Percentiles rank a stretch among this genome's conserved stretches.
Conservation (phyloP, 2,888 invertebrate genomes). For the Cacoxenus indagator region DNA sequence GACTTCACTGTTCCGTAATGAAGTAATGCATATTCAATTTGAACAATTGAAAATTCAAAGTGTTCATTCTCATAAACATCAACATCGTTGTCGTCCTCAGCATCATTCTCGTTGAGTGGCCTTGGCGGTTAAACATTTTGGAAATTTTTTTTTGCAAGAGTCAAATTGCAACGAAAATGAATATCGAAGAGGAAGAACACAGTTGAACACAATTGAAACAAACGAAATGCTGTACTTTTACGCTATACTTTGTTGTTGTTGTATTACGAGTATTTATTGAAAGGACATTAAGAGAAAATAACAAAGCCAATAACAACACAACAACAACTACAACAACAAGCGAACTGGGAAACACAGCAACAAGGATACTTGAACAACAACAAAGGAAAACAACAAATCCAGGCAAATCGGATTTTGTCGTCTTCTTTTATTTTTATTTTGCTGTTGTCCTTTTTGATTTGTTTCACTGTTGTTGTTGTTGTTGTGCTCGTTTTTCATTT, state of each 20-base stretch:
- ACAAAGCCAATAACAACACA: constrained; percentile 28
- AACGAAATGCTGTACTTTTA: constrained; percentile 26
- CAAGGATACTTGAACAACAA: constrained; percentile 54
- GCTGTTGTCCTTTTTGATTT: constrained; percentile 20
- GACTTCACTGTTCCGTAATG: too few species aligned
- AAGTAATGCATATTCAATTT: constrained; percentile 21
- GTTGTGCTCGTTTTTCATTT: constrained; percentile 24
- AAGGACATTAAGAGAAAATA: constrained; percentile 59
- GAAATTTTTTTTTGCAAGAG: constrained; percentile 30
- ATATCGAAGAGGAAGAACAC: constrained; percentile 65
- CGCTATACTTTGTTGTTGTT: background rate
- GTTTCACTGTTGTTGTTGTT: constrained; percentile 24
- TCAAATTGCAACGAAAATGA: constrained; percentile 51
- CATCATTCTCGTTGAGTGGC: constrained; percentile 34
- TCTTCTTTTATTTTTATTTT: constrained; percentile 49
- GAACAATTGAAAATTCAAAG: background rate
- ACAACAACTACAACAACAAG: constrained; percentile 37
- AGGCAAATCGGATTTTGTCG: constrained; percentile 69
- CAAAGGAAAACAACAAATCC: constrained; percentile 65
- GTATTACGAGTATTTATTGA: constrained; percentile 52
- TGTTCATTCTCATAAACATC: too few species aligned
- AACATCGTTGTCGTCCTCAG: too few species aligned
- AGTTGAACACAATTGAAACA: constrained; percentile 46
- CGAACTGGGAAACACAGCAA: too few species aligned
- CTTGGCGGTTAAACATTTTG: constrained; percentile 66